phyloP scores from a whole-genome alignment of 2,797 vertebrate species.

The Alcedo quadribrachys region DNA sequence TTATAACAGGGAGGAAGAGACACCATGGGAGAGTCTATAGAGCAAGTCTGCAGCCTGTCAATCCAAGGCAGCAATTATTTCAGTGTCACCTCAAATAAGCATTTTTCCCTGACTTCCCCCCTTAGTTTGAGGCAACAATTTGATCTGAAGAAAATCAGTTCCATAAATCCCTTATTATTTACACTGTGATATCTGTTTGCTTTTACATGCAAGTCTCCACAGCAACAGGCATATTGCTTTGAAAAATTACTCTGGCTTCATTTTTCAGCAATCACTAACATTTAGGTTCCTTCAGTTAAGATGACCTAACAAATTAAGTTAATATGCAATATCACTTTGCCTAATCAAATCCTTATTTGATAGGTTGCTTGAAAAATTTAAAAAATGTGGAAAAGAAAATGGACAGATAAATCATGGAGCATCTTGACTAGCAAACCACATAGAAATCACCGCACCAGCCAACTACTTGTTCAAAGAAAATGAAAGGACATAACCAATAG shows the following conservation, averaged over 20 bases:
- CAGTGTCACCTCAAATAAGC: not conserved
- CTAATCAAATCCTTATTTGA: not conserved
- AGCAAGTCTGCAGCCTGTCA: not conserved
- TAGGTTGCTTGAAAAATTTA: not conserved
- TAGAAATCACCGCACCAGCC: not conserved
- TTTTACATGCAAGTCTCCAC: not conserved
- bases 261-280: not conserved
- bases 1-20: not conserved
- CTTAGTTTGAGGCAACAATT: not conserved
- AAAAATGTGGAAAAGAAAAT: not conserved
- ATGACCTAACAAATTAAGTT: not conserved
- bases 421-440: not conserved
- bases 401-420: not conserved
- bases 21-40: not conserved
- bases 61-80: not conserved
- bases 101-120: not conserved
- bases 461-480: not conserved
- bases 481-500: not conserved
- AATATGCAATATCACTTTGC: not conserved
- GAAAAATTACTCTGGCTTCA: not conserved
- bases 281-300: not conserved
- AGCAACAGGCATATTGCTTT: not conserved
- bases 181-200: not conserved
- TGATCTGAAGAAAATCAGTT: not conserved
- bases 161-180: not conserved